Evolutionary conservation across 53 echinoderm and acorn worm genomes (phyloP).

Genomic region (Patiria pectinifera): DNA sequence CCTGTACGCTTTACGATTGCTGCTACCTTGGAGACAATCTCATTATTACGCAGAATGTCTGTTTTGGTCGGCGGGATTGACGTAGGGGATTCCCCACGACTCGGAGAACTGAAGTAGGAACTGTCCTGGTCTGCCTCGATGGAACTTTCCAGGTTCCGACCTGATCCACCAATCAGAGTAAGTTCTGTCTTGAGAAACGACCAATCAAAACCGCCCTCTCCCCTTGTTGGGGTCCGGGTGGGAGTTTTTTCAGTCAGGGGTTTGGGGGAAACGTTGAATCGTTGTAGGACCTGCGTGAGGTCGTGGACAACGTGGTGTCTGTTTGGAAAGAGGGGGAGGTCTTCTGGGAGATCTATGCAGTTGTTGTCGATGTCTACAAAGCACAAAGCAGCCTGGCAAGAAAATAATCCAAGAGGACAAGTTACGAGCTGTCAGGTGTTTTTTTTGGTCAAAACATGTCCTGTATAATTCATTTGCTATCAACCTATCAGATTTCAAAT

Average conservation of each 20-base stretch:
- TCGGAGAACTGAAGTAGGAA: constrained; percentile 95
- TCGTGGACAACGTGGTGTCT: constrained; percentile 76
- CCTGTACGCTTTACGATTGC: constrained; percentile 95
- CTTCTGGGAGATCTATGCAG: constrained; percentile 86
- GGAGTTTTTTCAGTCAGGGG: constrained; percentile 63
- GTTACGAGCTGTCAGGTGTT: neutral
- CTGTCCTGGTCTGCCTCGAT: constrained; percentile 93
- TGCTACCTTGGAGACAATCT: constrained; percentile 95
- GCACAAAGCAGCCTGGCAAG: constrained; percentile 88
- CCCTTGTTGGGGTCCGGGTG: constrained; percentile 50
- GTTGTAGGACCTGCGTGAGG: constrained; percentile 80
- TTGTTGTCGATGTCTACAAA: constrained; percentile 99
- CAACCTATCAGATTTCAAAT: too few relatives aligned
- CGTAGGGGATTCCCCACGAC: constrained; percentile 89
- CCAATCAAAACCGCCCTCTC: constrained; percentile 78
- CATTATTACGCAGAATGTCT: constrained; percentile 88
- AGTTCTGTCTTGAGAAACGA: constrained; percentile 71
- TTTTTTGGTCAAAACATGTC: too few relatives aligned
- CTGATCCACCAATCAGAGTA: constrained; percentile 71
- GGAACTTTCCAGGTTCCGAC: constrained; percentile 67
- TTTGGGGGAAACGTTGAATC: constrained; percentile 70
- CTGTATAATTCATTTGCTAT: too few relatives aligned
- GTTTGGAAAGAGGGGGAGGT: constrained; percentile 92
- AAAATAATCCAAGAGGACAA: neutral
- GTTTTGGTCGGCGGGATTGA: constrained; percentile 74